These are phyloP conservation scores for Rallus limicola DNA, from an alignment of 2,113 vertebrate species.

Conservation along the genomic window DNA sequence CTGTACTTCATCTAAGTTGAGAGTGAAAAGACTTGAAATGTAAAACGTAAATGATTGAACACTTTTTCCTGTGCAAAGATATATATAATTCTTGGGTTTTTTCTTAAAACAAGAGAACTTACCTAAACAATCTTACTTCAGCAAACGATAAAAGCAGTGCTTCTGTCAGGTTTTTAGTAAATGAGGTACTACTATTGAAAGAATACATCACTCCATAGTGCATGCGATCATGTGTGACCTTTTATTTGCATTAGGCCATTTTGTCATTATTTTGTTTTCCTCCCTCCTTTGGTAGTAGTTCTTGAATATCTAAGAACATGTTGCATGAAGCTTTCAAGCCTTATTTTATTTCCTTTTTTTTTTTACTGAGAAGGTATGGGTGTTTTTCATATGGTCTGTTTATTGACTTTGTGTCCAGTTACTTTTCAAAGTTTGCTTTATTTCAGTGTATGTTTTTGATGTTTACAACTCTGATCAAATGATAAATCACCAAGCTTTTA, in stretches of 20 bases:
- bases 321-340: conserved; percentile 47
- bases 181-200: conserved; percentile 69
- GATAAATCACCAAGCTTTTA: background rate
- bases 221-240: conserved; percentile 58
- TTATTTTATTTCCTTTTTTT: conserved; percentile 28
- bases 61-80: conserved; percentile 67
- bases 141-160: conserved; percentile 70
- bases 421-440: conserved; percentile 24
- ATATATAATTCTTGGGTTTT: background rate
- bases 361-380: conserved; percentile 28
- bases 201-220: conserved; percentile 56
- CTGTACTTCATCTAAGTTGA: conserved; percentile 70
- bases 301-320: conserved; percentile 20
- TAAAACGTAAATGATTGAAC: conserved; percentile 73
- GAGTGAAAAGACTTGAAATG: conserved; percentile 73
- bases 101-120: conserved; percentile 60
- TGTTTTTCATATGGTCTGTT: conserved; percentile 16
- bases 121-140: conserved; percentile 55
- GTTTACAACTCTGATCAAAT: conserved; percentile 1
- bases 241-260: conserved; percentile 49
- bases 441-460: conserved; percentile 14
- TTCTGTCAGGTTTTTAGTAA: conserved; percentile 79
- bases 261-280: conserved; percentile 38
- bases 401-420: conserved; percentile 50
- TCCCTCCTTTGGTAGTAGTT: conserved; percentile 38